These are phyloP conservation scores for Cosmia pyralina DNA, from an alignment of 2,888 invertebrate species.

Conservation along the genomic window DNA sequence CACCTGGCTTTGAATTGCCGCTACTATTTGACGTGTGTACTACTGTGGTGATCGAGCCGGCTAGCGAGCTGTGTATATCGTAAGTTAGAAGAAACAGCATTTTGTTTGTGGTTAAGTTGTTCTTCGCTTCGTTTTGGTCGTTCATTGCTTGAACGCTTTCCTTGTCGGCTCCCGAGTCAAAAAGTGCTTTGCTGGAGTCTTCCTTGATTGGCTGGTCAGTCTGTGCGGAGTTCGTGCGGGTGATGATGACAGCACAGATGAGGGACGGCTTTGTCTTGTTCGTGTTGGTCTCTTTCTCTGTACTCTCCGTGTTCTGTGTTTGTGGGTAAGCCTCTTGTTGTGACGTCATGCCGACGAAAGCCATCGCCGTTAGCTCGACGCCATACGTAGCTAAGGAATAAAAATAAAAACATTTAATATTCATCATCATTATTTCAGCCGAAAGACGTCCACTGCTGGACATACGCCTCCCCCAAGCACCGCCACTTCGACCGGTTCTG, in stretches of 20 bases:
- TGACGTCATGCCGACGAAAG: slow-evolving; percentile 84
- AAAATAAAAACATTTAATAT: neutral
- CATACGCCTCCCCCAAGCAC: no score
- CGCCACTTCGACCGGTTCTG: no score
- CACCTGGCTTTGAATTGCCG: slow-evolving; percentile 87
- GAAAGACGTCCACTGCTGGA: no score
- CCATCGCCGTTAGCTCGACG: slow-evolving; percentile 86
- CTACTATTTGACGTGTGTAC: slow-evolving; percentile 85
- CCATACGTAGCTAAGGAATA: slow-evolving; percentile 80
- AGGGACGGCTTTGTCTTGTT: slow-evolving; percentile 84
- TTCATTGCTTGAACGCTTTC: slow-evolving; percentile 93
- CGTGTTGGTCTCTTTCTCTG: slow-evolving; percentile 80
- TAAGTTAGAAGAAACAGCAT: slow-evolving; percentile 92
- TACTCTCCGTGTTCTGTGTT: slow-evolving; percentile 76
- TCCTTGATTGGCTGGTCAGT: slow-evolving; percentile 82
- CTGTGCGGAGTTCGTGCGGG: slow-evolving; percentile 75
- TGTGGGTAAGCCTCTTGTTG: slow-evolving; percentile 81
- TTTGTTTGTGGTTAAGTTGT: slow-evolving; percentile 82
- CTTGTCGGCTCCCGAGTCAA: slow-evolving; percentile 82
- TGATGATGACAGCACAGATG: slow-evolving; percentile 83
- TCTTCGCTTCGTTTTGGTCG: slow-evolving; percentile 93
- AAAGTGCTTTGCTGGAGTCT: slow-evolving; percentile 84
- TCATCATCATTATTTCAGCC: no score
- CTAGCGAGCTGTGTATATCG: slow-evolving; percentile 92
- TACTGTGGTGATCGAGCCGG: slow-evolving; percentile 85